Evolutionary conservation across 2,113 vertebrate species (phyloP).

Genomic region (Passer domesticus): DNA sequence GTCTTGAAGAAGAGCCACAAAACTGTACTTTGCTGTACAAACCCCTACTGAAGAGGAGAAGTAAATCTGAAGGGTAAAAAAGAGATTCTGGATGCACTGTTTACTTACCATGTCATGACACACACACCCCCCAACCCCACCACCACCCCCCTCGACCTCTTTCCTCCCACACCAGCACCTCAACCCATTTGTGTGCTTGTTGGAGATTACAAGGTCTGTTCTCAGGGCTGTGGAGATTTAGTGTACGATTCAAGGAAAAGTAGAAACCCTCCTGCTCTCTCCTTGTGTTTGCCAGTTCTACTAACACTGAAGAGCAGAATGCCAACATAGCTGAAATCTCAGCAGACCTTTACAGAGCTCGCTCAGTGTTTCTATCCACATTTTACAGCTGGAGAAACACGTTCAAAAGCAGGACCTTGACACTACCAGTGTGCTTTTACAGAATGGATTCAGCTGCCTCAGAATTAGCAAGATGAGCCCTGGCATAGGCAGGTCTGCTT

Average conservation of each 20-base stretch:
- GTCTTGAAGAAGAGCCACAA: constrained; percentile 64
- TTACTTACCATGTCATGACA: not conserved
- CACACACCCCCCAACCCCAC: not conserved
- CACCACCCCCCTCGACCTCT: not conserved
- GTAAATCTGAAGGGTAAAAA: constrained; percentile 35
- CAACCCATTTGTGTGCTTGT: constrained; percentile 19
- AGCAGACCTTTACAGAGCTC: constrained; percentile 45
- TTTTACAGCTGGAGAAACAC: constrained; percentile 51
- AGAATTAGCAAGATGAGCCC: not conserved
- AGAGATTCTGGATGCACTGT: constrained; percentile 26
- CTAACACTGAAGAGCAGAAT: constrained; percentile 37
- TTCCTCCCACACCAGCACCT: constrained; percentile 32
- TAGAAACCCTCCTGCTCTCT: constrained; percentile 12
- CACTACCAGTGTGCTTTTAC: constrained; percentile 10
- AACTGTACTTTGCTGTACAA: constrained; percentile 35
- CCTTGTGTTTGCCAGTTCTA: constrained; percentile 5
- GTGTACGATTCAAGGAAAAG: constrained; percentile 13
- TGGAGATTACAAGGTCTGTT: constrained; percentile 21
- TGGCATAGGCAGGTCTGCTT: not conserved
- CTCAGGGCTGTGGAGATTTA: constrained; percentile 18
- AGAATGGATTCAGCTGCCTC: not conserved
- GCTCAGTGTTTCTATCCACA: not conserved
- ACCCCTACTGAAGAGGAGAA: not conserved
- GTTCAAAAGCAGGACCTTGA: constrained; percentile 25
- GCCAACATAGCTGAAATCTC: constrained; percentile 53